Base-by-base conservation (phyloP, 2,797 vertebrate genomes). In the Paguma larvata region DNA sequence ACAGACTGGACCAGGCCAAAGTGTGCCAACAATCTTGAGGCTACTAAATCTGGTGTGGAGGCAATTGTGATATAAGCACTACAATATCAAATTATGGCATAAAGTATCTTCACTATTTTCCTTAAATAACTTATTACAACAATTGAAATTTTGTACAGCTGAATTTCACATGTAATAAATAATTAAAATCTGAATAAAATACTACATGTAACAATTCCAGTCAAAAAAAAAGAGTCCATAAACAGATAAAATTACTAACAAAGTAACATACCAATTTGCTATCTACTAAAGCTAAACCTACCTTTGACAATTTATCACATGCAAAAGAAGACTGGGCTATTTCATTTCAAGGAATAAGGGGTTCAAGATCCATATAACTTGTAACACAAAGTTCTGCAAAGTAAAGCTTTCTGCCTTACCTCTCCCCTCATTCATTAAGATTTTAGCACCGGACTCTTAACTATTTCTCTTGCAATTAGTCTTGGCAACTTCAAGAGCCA, bases 141-240 rank as follows among this genome's bases (percentile, higher is more conserved):
- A 84, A 75, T 0, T 91, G n/a, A 95, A 73, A 27, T 89, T 85
- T 83, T 73, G 5, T 84, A 89, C 75, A 89, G 14, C 10, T 65
- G 27, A 86, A 86, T 25, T 89, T 85, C 79, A 70, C 51, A 48
- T 73, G 12, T n/a, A 85, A 75, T 86, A 93, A 93, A 78, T 32
- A 73, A 48, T 86, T 92, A 82, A 93, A 90, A 96, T 87, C 44
- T 90, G 15, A 53, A 92, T 84, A 94, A 96, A 96, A 68, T 16
- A 78, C 27, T 72, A 75, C 23, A 89, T 21, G 38, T 46, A 84
- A 92, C 19, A 88, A 95, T 70, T 82, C 2, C 12, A 46, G 53
- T 41, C 84, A 72, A 23, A 2, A 12, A 65, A 85, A 83, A 92
- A 83, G 10, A 88, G 30, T 56, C 48, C 11, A 59, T 48, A 62